Conservation (phyloP, 1,140 invertebrate genomes). For the Marisa cornuarietis region DNA sequence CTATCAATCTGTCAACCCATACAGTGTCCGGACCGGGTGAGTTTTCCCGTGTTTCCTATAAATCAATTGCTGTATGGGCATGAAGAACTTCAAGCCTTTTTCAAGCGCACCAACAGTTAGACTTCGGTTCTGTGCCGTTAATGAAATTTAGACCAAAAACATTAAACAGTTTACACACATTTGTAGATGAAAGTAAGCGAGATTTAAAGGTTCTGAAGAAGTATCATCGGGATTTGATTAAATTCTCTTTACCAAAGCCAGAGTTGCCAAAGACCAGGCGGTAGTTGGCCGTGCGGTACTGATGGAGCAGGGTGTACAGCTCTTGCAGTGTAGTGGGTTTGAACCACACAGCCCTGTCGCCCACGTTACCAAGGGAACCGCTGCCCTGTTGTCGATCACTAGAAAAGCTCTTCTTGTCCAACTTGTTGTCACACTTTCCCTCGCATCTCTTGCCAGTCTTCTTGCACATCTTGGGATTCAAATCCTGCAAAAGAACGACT, state of each 20-base stretch:
- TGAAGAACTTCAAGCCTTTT: too few species aligned
- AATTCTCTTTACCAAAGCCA: slow-evolving; percentile 37
- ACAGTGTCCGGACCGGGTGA: too few species aligned
- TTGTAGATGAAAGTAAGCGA: neutral
- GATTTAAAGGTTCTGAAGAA: neutral
- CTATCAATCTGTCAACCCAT: too few species aligned
- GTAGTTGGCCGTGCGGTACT: slow-evolving; percentile 36
- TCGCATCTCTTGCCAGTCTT: slow-evolving; percentile 49
- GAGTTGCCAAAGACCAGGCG: slow-evolving; percentile 49
- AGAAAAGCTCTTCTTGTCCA: too few species aligned
- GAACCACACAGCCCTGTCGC: slow-evolving; percentile 42
- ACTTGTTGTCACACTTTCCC: neutral
- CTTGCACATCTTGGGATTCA: slow-evolving; percentile 45
- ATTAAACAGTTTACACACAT: neutral
- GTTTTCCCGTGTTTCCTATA: too few species aligned
- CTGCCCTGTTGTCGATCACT: too few species aligned
- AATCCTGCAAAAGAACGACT: slow-evolving; percentile 36
- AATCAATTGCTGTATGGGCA: too few species aligned
- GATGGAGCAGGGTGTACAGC: slow-evolving; percentile 39
- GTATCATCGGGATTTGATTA: neutral
- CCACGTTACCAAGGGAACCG: slow-evolving; percentile 34
- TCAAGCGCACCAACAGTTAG: neutral
- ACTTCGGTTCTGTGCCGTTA: neutral
- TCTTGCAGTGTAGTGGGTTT: slow-evolving; percentile 41
- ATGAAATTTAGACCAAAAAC: neutral